A percentile compares a stretch with the other conserved stretches of the same genome.
These are phyloP conservation scores for Troilus luridus DNA, from an alignment of 2,888 invertebrate genomes.

Conservation along the genomic window DNA sequence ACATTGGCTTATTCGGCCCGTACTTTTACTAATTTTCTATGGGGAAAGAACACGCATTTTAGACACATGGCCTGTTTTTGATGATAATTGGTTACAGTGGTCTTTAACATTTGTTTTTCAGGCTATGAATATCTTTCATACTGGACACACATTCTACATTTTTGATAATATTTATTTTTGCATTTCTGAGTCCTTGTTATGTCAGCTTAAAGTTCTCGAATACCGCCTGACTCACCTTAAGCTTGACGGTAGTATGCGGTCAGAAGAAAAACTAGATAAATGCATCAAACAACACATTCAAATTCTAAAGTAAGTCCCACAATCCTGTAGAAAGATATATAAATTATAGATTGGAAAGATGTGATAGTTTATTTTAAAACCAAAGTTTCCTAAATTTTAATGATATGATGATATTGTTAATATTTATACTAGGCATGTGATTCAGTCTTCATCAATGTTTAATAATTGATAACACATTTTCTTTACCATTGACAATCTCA, in stretches of 20 bases:
- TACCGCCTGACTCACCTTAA: constrained; percentile 7
- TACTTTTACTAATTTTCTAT: constrained; percentile 56
- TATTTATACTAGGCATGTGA: no score
- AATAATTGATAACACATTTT: neutral
- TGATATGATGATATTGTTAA: neutral
- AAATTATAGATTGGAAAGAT: no score
- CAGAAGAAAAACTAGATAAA: constrained; percentile 16
- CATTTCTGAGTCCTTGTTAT: constrained; percentile 59
- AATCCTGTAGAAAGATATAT: neutral
- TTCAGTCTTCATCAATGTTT: no score
- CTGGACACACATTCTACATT: constrained; percentile 60
- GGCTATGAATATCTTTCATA: constrained; percentile 52
- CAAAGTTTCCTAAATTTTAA: neutral
- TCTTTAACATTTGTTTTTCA: constrained; percentile 59
- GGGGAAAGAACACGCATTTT: constrained; percentile 60
- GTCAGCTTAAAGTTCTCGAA: constrained; percentile 44
- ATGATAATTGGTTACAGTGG: constrained; percentile 60
- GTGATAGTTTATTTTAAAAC: neutral
- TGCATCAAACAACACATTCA: constrained; percentile 47
- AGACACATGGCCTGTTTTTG: constrained; percentile 59
- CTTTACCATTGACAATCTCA: neutral
- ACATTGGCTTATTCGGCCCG: constrained; percentile 60
- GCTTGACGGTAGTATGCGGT: constrained; percentile 6
- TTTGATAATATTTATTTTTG: constrained; percentile 62
- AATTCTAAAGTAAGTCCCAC: constrained; percentile 23